Conservation (phyloP, 2,797 vertebrate species). For the Meda fulgida region DNA sequence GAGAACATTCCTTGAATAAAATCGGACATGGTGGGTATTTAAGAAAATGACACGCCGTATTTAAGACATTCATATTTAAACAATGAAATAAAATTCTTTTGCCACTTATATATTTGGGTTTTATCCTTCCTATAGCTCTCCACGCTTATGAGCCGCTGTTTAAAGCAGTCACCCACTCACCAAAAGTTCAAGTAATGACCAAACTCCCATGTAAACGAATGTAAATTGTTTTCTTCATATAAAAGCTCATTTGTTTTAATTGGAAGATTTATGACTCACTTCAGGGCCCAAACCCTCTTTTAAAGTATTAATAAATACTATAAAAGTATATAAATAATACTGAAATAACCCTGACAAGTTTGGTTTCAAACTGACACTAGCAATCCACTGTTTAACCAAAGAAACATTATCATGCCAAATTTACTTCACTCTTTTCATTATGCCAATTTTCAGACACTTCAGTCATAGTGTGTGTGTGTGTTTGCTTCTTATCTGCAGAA, state of each 20-base stretch:
- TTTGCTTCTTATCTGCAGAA: slow-evolving; percentile 71
- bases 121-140: slow-evolving; percentile 77
- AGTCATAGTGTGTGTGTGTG: background rate
- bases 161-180: slow-evolving; percentile 86
- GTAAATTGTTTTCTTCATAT: background rate
- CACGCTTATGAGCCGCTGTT: slow-evolving; percentile 88
- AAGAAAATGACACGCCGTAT: background rate
- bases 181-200: slow-evolving; percentile 87
- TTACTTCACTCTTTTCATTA: background rate
- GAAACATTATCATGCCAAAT: background rate
- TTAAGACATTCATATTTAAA: background rate
- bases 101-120: background rate
- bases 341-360: background rate
- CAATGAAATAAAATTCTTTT: background rate
- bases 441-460: background rate
- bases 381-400: background rate
- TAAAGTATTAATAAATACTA: background rate
- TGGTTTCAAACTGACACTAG: background rate
- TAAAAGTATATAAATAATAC: background rate
- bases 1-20: slow-evolving; percentile 89
- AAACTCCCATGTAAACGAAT: background rate
- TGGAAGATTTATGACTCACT: background rate
- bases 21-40: slow-evolving; percentile 88
- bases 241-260: background rate
- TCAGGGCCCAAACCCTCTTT: background rate